Conservation (phyloP, 2,113 vertebrate species). For the Zingel zingel region DNA sequence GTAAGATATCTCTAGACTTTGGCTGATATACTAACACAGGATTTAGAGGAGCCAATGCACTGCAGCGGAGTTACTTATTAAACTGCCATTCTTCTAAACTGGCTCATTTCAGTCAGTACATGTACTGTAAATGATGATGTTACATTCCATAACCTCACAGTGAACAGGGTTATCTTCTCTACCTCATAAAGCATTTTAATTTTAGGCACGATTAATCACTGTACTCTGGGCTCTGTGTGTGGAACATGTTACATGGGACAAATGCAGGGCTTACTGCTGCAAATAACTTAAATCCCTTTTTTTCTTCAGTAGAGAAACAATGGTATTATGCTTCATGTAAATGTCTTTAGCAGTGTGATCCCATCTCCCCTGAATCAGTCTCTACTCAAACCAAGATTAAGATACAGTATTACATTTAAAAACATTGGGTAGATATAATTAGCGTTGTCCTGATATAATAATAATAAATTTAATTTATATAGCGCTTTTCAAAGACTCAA, state of each 20-base stretch:
- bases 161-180: background rate
- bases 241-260: background rate
- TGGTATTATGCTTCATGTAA: too few relatives aligned
- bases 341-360: too few relatives aligned
- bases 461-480: too few relatives aligned
- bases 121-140: background rate
- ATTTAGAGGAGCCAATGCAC: background rate
- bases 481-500: too few relatives aligned
- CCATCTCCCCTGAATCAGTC: too few relatives aligned
- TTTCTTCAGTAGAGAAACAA: background rate
- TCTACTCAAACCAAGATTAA: too few relatives aligned
- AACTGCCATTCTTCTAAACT: background rate
- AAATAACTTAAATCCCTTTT: background rate
- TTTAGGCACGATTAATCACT: background rate
- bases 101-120: background rate
- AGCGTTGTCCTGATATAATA: too few relatives aligned
- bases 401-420: too few relatives aligned
- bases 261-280: background rate
- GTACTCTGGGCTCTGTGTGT: background rate
- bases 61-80: background rate
- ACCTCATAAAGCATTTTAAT: background rate
- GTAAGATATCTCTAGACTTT: background rate
- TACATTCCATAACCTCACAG: background rate
- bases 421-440: too few relatives aligned
- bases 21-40: too few relatives aligned